Evolutionary conservation across 1,140 invertebrate genomes (phyloP).

Genomic region (Nasonia vitripennis): DNA sequence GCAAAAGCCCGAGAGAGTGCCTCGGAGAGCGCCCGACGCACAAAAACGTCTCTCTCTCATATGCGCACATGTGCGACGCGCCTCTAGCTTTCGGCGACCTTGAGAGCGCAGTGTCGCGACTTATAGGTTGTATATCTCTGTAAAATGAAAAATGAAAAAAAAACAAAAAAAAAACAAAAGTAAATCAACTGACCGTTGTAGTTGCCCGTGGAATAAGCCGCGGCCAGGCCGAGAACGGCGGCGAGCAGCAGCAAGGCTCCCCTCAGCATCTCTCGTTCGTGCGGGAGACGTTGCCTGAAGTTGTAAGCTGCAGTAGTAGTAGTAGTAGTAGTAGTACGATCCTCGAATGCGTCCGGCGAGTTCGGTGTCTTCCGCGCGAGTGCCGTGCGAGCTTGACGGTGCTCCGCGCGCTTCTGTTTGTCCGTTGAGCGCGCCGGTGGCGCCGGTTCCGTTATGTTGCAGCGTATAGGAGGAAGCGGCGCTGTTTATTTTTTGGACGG

Average conservation of each 20-base stretch:
- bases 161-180: neutral
- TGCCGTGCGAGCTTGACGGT: neutral
- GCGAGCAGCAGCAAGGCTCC: constrained; percentile 21
- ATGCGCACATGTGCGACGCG: too few species aligned
- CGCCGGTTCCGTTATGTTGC: neutral
- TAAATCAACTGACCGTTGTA: neutral
- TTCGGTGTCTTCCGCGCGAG: neutral
- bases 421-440: constrained; percentile 17
- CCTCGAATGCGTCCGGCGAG: neutral
- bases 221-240: neutral
- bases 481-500: neutral
- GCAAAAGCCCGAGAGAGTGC: too few species aligned
- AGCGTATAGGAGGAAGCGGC: constrained; percentile 31
- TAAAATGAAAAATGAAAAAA: too few species aligned
- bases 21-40: too few species aligned
- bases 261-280: constrained; percentile 37
- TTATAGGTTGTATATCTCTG: too few species aligned
- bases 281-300: neutral
- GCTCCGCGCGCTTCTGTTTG: constrained; percentile 47
- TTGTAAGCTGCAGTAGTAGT: too few species aligned
- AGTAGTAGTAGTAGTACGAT: neutral
- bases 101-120: too few species aligned
- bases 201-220: neutral
- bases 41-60: too few species aligned
- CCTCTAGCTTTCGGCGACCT: too few species aligned